A percentile compares a stretch with the other conserved stretches of the same genome.
phyloP scores from a whole-genome alignment of 1,140 invertebrate genomes.

The Varroa destructor region DNA sequence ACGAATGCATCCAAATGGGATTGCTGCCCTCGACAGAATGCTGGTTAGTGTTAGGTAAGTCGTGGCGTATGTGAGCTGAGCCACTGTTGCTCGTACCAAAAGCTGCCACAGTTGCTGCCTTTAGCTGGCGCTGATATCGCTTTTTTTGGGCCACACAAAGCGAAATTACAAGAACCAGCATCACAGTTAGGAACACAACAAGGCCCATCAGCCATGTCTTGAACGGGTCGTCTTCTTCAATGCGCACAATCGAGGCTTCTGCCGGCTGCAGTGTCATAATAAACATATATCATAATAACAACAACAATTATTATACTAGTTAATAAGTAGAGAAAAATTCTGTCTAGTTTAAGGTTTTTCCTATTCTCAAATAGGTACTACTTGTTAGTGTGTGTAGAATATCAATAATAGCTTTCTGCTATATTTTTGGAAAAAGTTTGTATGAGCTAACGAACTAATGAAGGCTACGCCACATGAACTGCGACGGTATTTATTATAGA shows the following conservation, averaged over 20 bases:
- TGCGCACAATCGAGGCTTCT: slow-evolving; percentile 30
- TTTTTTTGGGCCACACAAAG: slow-evolving; percentile 66
- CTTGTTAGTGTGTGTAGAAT: neutral
- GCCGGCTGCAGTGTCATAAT: slow-evolving; percentile 33
- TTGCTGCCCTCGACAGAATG: slow-evolving; percentile 84
- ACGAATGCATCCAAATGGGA: slow-evolving; percentile 85
- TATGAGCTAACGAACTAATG: too few species aligned
- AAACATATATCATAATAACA: neutral
- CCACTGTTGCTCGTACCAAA: slow-evolving; percentile 51
- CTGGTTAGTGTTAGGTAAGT: slow-evolving; percentile 84
- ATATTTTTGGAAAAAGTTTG: neutral
- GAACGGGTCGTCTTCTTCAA: slow-evolving; percentile 40
- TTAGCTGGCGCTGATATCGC: slow-evolving; percentile 68
- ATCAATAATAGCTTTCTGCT: neutral
- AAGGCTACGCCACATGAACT: too few species aligned
- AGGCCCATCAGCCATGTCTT: slow-evolving; percentile 63
- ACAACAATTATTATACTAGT: too few species aligned
- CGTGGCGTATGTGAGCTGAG: slow-evolving; percentile 56
- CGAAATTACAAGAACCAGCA: slow-evolving; percentile 61
- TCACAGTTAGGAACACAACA: slow-evolving; percentile 58
- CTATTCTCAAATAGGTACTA: too few species aligned
- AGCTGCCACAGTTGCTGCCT: slow-evolving; percentile 78
- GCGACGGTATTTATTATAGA: too few species aligned
- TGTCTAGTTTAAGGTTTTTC: neutral
- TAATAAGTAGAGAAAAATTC: neutral